These are phyloP conservation scores for Polietes domitor DNA, from an alignment of 2,888 invertebrate species.

Conservation along the genomic window DNA sequence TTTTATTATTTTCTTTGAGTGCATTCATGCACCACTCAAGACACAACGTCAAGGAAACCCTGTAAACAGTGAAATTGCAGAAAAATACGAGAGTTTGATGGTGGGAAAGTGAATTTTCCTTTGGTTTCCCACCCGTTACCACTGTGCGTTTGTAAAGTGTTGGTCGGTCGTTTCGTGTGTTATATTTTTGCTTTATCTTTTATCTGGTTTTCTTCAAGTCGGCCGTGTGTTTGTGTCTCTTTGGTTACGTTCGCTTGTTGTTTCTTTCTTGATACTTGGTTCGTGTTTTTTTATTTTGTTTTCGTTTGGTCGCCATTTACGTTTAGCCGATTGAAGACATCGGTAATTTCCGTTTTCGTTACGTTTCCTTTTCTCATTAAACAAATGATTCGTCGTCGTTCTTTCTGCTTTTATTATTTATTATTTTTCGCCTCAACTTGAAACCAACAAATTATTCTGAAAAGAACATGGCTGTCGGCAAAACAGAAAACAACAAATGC, in stretches of 20 bases:
- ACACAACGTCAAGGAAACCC: no score
- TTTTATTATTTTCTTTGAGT: not conserved
- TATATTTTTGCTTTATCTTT: constrained; percentile 42
- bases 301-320: constrained; percentile 64
- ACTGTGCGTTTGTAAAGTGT: constrained; percentile 22
- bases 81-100: not conserved
- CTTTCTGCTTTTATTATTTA: constrained; percentile 40
- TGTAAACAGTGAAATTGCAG: not conserved
- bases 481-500: constrained; percentile 39
- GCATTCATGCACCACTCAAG: not conserved
- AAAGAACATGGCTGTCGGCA: constrained; percentile 59
- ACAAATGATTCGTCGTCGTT: constrained; percentile 40
- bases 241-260: constrained; percentile 55
- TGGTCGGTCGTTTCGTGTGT: constrained; percentile 43
- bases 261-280: constrained; percentile 42
- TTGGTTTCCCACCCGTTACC: not conserved
- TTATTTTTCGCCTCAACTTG: constrained; percentile 48
- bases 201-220: constrained; percentile 35
- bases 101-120: constrained; percentile 13
- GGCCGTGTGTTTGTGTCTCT: constrained; percentile 37
- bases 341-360: constrained; percentile 66
- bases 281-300: constrained; percentile 38
- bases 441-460: constrained; percentile 24
- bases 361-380: constrained; percentile 65
- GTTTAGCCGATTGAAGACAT: constrained; percentile 47